These are phyloP conservation scores for Chydorus sphaericus DNA, from an alignment of 2,888 invertebrate genomes.

Conservation along the genomic window DNA sequence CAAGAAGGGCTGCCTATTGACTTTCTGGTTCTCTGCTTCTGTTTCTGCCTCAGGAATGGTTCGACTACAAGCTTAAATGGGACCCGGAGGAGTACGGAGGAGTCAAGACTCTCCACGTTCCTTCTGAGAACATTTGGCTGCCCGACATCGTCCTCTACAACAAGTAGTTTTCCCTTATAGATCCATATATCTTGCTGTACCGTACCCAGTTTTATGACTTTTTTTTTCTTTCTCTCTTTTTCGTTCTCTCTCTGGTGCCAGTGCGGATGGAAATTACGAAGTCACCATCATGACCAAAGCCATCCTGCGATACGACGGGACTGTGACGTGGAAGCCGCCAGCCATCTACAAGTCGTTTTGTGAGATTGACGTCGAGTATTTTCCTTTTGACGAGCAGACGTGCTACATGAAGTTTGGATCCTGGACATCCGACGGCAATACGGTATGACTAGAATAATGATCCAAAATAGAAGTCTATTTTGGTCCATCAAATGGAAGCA, in stretches of 20 bases:
- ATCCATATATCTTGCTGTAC: too few relatives aligned
- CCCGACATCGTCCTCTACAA: slow-evolving; percentile 54
- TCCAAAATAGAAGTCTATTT: too few relatives aligned
- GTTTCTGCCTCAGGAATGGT: slow-evolving; percentile 56
- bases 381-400: slow-evolving; percentile 87
- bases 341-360: slow-evolving; percentile 97
- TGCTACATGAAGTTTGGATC: slow-evolving; percentile 92
- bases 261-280: slow-evolving; percentile 95
- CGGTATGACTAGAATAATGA: too few relatives aligned
- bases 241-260: slow-evolving; percentile 31
- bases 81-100: slow-evolving; percentile 82
- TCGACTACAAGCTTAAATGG: slow-evolving; percentile 78
- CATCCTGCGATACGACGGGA: slow-evolving; percentile 79
- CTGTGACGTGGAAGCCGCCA: slow-evolving; percentile 93
- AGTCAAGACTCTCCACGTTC: slow-evolving; percentile 62
- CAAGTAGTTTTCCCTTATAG: slow-evolving; percentile 45
- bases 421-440: slow-evolving; percentile 88
- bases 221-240: too few relatives aligned
- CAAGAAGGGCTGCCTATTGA: background rate
- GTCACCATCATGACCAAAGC: slow-evolving; percentile 97
- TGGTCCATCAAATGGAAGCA: too few relatives aligned
- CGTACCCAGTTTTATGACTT: too few relatives aligned
- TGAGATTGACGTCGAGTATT: slow-evolving; percentile 87
- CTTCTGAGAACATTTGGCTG: slow-evolving; percentile 32
- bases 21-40: background rate